Conservation (phyloP, 2,888 invertebrate genomes). For the Agriopis marginaria region DNA sequence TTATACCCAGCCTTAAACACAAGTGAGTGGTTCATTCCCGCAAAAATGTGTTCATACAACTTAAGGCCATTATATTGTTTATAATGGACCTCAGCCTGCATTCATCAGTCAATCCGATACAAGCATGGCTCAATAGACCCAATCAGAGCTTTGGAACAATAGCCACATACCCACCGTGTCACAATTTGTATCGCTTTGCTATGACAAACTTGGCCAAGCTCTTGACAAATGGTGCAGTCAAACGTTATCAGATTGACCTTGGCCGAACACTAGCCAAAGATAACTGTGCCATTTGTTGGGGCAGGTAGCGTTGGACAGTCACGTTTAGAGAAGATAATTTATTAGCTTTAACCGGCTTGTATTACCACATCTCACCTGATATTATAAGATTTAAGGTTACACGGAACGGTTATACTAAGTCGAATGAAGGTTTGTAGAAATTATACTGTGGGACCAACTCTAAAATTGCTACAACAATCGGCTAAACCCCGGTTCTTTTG, state of each 20-base stretch:
- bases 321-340: slow-evolving; percentile 8
- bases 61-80: slow-evolving; percentile 16
- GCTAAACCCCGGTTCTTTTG: too few relatives aligned
- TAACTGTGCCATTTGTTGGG: slow-evolving; percentile 18
- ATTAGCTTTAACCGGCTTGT: background rate
- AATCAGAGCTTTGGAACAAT: slow-evolving; percentile 23
- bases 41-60: slow-evolving; percentile 9
- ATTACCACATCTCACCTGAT: background rate
- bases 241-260: slow-evolving; percentile 49
- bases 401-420: too few relatives aligned
- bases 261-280: slow-evolving; percentile 23
- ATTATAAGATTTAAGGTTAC: background rate
- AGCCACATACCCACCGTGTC: slow-evolving; percentile 26
- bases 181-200: slow-evolving; percentile 42
- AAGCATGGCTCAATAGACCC: slow-evolving; percentile 10
- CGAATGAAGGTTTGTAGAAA: too few relatives aligned
- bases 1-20: too few relatives aligned
- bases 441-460: too few relatives aligned
- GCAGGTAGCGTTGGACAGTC: slow-evolving; percentile 13
- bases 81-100: slow-evolving; percentile 10
- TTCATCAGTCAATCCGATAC: slow-evolving; percentile 23
- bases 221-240: slow-evolving; percentile 43
- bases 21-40: slow-evolving; percentile 3
- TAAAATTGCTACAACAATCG: too few relatives aligned
- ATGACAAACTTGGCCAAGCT: slow-evolving; percentile 32